Conservation (phyloP, 2,888 invertebrate genomes). For the Philopedon plagiatum region DNA sequence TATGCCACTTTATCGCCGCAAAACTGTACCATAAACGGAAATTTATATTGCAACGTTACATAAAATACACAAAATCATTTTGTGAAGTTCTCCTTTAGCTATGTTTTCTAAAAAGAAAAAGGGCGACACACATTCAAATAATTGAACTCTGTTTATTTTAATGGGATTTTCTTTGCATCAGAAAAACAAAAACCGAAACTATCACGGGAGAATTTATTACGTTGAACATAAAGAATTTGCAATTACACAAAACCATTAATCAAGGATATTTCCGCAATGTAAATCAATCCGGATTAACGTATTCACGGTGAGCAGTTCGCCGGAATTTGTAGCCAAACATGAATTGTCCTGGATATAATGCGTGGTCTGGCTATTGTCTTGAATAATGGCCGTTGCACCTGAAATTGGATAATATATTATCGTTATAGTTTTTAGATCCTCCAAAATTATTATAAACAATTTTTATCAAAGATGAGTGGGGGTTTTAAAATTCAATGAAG, state of each 20-base stretch:
- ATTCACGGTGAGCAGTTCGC: slow-evolving; percentile 64
- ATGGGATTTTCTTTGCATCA: not conserved
- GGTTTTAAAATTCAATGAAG: too few relatives aligned
- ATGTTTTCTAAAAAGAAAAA: too few relatives aligned
- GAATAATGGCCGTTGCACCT: not conserved
- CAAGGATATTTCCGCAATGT: slow-evolving; percentile 65
- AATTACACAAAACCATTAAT: slow-evolving; percentile 67
- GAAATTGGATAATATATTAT: not conserved
- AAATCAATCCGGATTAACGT: slow-evolving; percentile 68
- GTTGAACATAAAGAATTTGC: slow-evolving; percentile 67
- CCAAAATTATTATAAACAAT: too few relatives aligned
- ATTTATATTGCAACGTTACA: too few relatives aligned
- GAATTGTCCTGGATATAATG: slow-evolving; percentile 59
- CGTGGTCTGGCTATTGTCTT: slow-evolving; percentile 8
- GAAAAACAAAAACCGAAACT: slow-evolving; percentile 1
- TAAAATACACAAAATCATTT: too few relatives aligned
- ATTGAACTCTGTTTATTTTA: not conserved
- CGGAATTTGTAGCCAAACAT: slow-evolving; percentile 64
- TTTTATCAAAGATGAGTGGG: too few relatives aligned
- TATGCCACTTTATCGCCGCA: too few relatives aligned
- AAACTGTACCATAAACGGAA: too few relatives aligned
- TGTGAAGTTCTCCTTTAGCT: too few relatives aligned
- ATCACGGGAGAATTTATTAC: slow-evolving; percentile 25
- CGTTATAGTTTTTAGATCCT: too few relatives aligned
- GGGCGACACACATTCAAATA: not conserved